Conservation (phyloP, 1,140 invertebrate genomes). For the Micrasema minimum region DNA sequence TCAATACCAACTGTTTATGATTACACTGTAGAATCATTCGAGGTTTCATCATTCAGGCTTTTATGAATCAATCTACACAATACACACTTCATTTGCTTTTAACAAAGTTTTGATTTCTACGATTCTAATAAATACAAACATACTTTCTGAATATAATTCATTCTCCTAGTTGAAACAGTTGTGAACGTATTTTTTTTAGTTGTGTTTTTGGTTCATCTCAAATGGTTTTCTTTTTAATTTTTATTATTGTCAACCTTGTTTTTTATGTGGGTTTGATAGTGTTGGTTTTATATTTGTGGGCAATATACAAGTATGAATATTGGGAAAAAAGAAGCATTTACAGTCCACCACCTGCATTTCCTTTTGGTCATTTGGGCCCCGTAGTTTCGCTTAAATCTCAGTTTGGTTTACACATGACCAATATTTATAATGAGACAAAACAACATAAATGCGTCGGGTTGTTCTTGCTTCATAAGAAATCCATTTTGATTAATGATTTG, state of each 20-base stretch:
- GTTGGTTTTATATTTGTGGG: constrained; percentile 43
- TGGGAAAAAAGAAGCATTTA: constrained; percentile 60
- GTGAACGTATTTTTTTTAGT: too few species aligned
- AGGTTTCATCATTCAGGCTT: too few species aligned
- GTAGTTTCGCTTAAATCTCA: constrained; percentile 46
- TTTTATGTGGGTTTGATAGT: constrained; percentile 15
- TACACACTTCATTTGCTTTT: too few species aligned
- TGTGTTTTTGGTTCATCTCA: too few species aligned
- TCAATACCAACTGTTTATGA: too few species aligned
- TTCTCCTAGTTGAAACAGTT: too few species aligned
- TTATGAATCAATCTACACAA: too few species aligned
- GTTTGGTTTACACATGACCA: constrained; percentile 39
- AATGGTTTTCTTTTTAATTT: too few species aligned
- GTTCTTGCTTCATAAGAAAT: constrained; percentile 61
- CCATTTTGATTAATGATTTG: constrained; percentile 67
- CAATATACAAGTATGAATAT: constrained; percentile 56
- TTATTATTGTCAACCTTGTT: neutral
- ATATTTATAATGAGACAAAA: constrained; percentile 37
- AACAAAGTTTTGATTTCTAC: too few species aligned
- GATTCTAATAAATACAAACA: too few species aligned
- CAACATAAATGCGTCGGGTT: constrained; percentile 29
- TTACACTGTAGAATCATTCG: too few species aligned
- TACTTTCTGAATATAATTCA: too few species aligned
- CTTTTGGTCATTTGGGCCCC: constrained; percentile 63
- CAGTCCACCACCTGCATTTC: constrained; percentile 59